Conservation (phyloP, 2,797 vertebrate genomes). For the Spinus olivaceus region DNA sequence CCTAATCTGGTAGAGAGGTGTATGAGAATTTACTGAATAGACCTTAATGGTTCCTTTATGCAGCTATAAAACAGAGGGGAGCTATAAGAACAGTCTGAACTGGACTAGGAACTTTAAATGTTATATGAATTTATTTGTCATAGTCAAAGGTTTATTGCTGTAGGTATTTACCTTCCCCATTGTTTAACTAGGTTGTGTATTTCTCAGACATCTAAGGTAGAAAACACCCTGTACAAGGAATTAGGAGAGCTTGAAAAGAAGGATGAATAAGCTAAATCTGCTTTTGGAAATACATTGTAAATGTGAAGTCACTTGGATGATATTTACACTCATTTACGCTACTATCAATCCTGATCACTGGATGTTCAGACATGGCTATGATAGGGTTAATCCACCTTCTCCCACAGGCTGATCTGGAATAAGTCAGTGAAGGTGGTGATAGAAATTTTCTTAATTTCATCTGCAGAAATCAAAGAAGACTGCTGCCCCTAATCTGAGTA, state of each 20-base stretch:
- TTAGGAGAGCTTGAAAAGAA: background rate
- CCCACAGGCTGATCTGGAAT: background rate
- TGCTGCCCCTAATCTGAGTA: background rate
- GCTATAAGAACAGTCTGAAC: background rate
- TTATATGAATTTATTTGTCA: slow-evolving; percentile 36
- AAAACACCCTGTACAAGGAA: background rate
- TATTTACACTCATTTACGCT: background rate
- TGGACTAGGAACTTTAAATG: slow-evolving; percentile 5
- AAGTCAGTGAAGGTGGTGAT: background rate
- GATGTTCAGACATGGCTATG: background rate
- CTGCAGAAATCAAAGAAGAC: background rate
- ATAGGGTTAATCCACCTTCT: background rate
- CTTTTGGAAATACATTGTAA: background rate
- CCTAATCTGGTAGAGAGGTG: slow-evolving; percentile 24
- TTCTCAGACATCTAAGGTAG: slow-evolving; percentile 8
- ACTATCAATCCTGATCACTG: background rate
- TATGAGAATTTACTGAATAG: slow-evolving; percentile 30
- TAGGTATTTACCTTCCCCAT: slow-evolving; percentile 24
- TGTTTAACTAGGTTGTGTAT: slow-evolving; percentile 39
- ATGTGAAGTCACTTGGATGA: background rate
- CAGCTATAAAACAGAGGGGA: slow-evolving; percentile 48
- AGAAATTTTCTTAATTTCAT: background rate
- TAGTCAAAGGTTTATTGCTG: slow-evolving; percentile 44
- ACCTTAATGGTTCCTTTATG: slow-evolving; percentile 47
- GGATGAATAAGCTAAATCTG: background rate